Evolutionary conservation across 2,888 invertebrate genomes (phyloP), one percentile per base, ranked within the genome.

Genomic region (Idaea biselata): DNA sequence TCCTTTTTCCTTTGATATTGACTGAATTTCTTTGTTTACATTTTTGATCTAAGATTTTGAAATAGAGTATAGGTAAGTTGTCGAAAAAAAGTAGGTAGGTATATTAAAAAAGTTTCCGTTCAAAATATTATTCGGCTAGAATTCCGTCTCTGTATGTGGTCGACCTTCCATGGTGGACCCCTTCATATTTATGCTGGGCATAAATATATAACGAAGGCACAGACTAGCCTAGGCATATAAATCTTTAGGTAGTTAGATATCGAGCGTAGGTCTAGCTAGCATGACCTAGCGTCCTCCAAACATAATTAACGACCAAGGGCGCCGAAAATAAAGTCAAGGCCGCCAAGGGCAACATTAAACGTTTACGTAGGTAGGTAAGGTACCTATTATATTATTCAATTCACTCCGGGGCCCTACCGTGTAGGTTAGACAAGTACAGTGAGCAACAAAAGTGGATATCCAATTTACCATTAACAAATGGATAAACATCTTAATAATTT

Each of bases 261-360:
- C 44, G 44, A 44, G 14, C 44, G 44, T 8, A 44, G 11, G 14
- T 8, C 25, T 25, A 25, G 61, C n/a, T 14, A 56, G 56, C 62
- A 61, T 63, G 64, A 64, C 44, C 44, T 61, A 58, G 61, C 61
- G 59, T 64, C 61, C 62, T 63, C 54, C 62, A 18, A 25, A 31
- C 18, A 53, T 60, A 68, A 63, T 66, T 68, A 64, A 55, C 56
- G 56, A 60, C 55, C 67, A 72, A 69, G 71, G 71, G 61, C 68
- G 55, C 64, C 65, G 68, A 68, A 68, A 64, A 64, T 62, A 69
- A 61, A 66, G 63, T 60, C 65, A 72, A 72, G 71, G 71, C 31
- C 60, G 58, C 56, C 18, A 55, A 61, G 59, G 60, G 64, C 59
- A 63, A 62, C 64, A 63, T 62, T 56, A 57, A 62, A 67, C n/a